phyloP scores from a whole-genome alignment of 2,797 vertebrate species.

The Macropus fuliginosus region DNA sequence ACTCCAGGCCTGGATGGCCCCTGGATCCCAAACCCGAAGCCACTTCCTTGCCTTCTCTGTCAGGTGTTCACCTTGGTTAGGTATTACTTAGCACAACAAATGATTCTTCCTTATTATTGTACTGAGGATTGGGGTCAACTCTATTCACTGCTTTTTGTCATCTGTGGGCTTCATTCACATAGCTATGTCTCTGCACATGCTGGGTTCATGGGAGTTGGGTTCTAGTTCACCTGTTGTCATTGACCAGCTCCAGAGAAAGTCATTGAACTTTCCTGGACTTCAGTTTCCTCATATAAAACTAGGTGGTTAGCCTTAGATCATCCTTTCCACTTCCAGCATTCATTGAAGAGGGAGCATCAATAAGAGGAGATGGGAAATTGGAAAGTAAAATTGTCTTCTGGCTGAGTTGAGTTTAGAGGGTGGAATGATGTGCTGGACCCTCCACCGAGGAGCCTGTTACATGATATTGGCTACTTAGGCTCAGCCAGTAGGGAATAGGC shows the following conservation, averaged over 20 bases:
- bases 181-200: not conserved
- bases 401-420: not conserved
- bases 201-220: not conserved
- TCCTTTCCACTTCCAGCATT: not conserved
- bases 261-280: not conserved
- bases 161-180: constrained; percentile 10
- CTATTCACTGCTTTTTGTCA: constrained; percentile 30
- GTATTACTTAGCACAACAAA: constrained; percentile 30
- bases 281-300: not conserved
- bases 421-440: not conserved
- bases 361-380: not conserved
- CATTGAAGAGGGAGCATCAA: constrained; percentile 12
- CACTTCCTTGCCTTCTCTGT: constrained; percentile 6
- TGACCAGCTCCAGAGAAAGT: not conserved
- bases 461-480: not conserved
- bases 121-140: not conserved
- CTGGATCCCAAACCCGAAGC: constrained; percentile 10
- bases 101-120: constrained; percentile 31
- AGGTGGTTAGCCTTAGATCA: not conserved
- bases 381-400: not conserved
- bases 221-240: not conserved
- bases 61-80: constrained; percentile 21
- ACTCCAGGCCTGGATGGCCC: not conserved
- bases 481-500: not conserved
- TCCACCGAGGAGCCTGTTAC: not conserved